Evolutionary conservation across 2,888 invertebrate species (phyloP), one percentile per base, ranked within the genome.

Genomic region (Tromatobia lineatoria): DNA sequence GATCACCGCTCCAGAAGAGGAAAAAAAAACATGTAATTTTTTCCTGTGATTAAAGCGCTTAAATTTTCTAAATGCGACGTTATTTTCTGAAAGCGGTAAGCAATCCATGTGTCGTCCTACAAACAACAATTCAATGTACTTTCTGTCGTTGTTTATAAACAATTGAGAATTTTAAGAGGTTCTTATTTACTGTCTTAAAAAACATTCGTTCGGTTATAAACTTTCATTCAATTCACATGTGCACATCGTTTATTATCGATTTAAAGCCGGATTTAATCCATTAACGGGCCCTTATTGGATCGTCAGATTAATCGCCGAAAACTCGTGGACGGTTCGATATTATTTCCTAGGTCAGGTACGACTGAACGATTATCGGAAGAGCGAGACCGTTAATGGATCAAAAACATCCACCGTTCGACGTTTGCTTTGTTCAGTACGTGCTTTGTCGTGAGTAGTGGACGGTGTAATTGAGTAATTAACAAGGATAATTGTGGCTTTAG

Each of bases 381-480:
- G 0, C 52, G 52, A 18, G 73, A 47, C 61, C 73, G 73, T 45
- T 61, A 34, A 61, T 59, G 59, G 29, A 47, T 74, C 47, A 18
- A 59, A 18, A 47, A 50, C 47, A 29, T n/a, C 15, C 45, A 18
- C 47, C 20, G 42, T 47, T 61, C 59, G 73, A 61, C 29, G 73
- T 34, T 64, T 69, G 47, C 73, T 50, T 50, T 73, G 73, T 66
- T 73, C 57, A 42, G 64, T 25, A 25, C 50, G 61, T 78, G 69
- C 78, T 67, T 45, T 64, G 69, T 76, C 20, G 11, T 70, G 73
- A 29, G n/a, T 73, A 47, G 59, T 69, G 57, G 66, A 29, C 61
- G 45, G 77, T 83, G 76, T 83, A 18, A 29, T 61, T 34, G 73
- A 59, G 70, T 79, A 42, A 50, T 71, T 25, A 70, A 20, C 70